phyloP scores from a whole-genome alignment of 53 echinoderm and acorn worm species.

The Crossaster papposus region DNA sequence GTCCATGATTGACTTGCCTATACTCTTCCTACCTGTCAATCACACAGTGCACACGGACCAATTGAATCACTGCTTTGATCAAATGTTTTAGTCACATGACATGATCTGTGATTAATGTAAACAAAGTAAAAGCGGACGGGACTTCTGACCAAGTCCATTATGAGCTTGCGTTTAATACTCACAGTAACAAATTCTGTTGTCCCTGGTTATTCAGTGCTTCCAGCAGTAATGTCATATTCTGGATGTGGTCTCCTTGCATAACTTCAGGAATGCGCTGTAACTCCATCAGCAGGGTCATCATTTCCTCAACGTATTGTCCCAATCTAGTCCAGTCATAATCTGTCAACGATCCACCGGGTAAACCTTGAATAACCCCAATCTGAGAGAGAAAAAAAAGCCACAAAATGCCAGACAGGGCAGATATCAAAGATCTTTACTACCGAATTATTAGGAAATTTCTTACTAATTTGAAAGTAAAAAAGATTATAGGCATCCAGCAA shows the following conservation, averaged over 20 bases:
- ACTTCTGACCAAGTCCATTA: background rate
- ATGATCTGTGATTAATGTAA: too few species aligned
- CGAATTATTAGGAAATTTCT: too few species aligned
- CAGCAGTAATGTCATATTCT: background rate
- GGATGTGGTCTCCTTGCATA: background rate
- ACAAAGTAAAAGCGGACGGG: too few species aligned
- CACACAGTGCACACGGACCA: too few species aligned
- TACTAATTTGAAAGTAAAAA: too few species aligned
- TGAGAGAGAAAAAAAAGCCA: background rate
- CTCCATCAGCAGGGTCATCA: constrained; percentile 13
- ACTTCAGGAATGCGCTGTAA: background rate
- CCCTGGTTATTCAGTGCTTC: background rate
- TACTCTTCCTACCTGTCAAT: too few species aligned
- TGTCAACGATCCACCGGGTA: background rate
- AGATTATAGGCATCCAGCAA: too few species aligned
- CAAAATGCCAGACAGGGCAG: background rate
- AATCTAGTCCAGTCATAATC: constrained; percentile 43
- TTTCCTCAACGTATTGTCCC: constrained; percentile 15
- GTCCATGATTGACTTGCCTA: too few species aligned
- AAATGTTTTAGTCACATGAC: too few species aligned
- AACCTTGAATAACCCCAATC: constrained; percentile 7
- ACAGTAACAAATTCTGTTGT: background rate
- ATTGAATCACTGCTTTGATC: too few species aligned
- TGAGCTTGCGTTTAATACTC: background rate
- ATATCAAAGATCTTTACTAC: too few species aligned